Evolutionary conservation across 2,113 vertebrate genomes (phyloP).

Genomic region (Rhizomys pruinosus): DNA sequence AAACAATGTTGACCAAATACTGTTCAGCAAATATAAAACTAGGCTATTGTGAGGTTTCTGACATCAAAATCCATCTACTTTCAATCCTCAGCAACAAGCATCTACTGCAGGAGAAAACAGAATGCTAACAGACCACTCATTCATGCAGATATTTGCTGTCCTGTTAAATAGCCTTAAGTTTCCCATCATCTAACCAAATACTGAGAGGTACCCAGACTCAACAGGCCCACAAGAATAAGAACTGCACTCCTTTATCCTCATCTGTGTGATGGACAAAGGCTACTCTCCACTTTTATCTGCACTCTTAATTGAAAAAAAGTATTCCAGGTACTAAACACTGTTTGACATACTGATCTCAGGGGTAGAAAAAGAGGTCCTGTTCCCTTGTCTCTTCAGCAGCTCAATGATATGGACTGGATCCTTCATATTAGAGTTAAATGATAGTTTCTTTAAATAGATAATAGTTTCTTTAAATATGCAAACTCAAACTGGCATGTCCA

Average conservation of each 20-base stretch:
- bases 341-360: neutral
- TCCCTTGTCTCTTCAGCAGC: neutral
- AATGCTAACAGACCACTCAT: neutral
- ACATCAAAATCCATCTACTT: neutral
- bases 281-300: neutral
- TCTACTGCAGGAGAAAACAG: slow-evolving; percentile 21
- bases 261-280: neutral
- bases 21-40: slow-evolving; percentile 19
- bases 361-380: neutral
- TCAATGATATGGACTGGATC: neutral
- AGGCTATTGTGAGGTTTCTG: neutral
- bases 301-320: neutral
- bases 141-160: neutral
- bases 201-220: neutral
- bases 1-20: neutral
- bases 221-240: neutral
- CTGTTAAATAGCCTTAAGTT: neutral
- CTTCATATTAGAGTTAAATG: neutral
- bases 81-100: neutral
- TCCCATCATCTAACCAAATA: neutral
- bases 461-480: slow-evolving; percentile 23
- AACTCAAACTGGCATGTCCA: neutral
- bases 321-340: neutral
- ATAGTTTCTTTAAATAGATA: slow-evolving; percentile 32
- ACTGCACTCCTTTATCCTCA: too few species aligned